phyloP scores from a whole-genome alignment of 2,113 vertebrate species.

The Kobus ellipsiprymnus region DNA sequence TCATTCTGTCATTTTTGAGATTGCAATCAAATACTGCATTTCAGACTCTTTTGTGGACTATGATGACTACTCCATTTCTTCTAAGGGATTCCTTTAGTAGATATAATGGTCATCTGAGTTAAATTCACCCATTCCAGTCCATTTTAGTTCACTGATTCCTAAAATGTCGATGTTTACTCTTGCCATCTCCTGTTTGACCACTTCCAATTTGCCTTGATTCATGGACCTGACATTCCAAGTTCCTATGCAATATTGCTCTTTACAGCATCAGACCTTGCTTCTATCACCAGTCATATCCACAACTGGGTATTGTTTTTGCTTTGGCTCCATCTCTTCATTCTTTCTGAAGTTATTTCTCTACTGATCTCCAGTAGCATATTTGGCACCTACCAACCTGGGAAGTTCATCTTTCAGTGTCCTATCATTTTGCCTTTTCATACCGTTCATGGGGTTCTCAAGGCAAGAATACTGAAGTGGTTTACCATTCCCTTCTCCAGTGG shows the following conservation, averaged over 20 bases:
- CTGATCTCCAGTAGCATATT: background rate
- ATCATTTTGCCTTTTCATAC: background rate
- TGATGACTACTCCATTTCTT: background rate
- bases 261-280: background rate
- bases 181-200: background rate
- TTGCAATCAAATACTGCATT: background rate
- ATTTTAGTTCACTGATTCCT: background rate
- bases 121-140: background rate
- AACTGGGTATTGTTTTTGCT: background rate
- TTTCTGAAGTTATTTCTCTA: background rate
- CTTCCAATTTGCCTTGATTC: background rate
- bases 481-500: background rate
- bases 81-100: background rate
- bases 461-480: background rate
- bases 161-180: background rate
- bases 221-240: background rate
- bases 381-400: background rate
- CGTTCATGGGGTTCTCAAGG: background rate
- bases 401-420: background rate
- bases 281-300: background rate
- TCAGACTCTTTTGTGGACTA: background rate
- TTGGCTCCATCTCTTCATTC: background rate
- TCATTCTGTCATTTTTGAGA: background rate
- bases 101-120: background rate
- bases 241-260: background rate